Evolutionary conservation across 1,140 invertebrate species (phyloP).

Genomic region (Oreohelix idahoensis): DNA sequence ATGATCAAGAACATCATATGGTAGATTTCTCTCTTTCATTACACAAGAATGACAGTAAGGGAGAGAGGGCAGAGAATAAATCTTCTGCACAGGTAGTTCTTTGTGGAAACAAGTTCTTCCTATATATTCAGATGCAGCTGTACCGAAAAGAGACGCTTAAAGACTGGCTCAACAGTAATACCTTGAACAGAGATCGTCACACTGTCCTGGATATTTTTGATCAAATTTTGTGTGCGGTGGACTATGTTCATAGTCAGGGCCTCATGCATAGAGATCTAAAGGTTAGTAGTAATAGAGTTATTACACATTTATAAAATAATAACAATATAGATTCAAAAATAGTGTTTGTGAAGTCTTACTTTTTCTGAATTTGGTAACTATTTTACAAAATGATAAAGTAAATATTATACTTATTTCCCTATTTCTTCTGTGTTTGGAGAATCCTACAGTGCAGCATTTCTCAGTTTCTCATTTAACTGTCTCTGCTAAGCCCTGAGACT

Average conservation of each 20-base stretch:
- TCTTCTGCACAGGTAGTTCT: background rate
- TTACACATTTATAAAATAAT: no score
- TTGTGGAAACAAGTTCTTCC: constrained; percentile 76
- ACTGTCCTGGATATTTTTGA: constrained; percentile 84
- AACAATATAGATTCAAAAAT: no score
- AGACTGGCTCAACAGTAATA: constrained; percentile 84
- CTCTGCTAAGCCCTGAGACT: no score
- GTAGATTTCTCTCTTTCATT: constrained; percentile 20
- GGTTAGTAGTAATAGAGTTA: constrained; percentile 72
- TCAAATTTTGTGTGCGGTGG: constrained; percentile 94
- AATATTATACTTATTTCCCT: no score
- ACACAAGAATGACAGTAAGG: constrained; percentile 6
- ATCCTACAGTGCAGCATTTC: no score
- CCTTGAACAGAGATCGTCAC: constrained; percentile 67
- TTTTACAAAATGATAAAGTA: no score
- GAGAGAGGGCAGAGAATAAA: background rate
- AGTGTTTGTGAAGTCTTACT: no score
- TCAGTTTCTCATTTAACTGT: no score
- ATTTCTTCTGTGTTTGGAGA: no score
- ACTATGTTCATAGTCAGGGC: constrained; percentile 92
- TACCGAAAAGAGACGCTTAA: constrained; percentile 90
- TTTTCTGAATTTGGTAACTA: no score
- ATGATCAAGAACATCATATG: background rate
- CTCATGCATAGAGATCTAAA: constrained; percentile 96
- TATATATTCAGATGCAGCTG: constrained; percentile 98